Percentiles rank a stretch among this genome's conserved stretches.
Evolutionary conservation across 2,797 vertebrate species (phyloP).

Genomic region (Carapus acus): DNA sequence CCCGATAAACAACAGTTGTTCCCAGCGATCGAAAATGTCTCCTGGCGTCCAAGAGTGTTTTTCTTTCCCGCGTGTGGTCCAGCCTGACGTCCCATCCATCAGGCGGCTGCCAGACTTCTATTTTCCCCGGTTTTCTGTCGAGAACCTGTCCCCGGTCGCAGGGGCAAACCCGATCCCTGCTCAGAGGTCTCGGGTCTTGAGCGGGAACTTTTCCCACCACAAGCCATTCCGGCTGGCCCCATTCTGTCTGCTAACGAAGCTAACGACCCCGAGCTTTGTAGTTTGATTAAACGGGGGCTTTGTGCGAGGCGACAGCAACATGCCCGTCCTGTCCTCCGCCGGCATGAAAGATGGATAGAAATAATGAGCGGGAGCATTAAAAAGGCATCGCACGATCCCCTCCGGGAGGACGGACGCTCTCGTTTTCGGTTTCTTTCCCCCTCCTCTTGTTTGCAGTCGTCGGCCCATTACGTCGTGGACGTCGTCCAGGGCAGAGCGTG

Average conservation of each 20-base stretch:
- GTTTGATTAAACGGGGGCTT: conserved; percentile 58
- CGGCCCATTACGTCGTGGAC: conserved; percentile 34
- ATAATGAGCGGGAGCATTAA: conserved; percentile 35
- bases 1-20: no score
- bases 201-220: conserved; percentile 35
- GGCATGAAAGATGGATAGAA: conserved; percentile 45
- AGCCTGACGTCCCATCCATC: conserved; percentile 32
- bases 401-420: conserved; percentile 17
- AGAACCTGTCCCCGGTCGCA: no score
- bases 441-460: conserved; percentile 23
- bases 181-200: conserved; percentile 33
- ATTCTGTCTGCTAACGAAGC: conserved; percentile 54
- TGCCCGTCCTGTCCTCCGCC: conserved; percentile 31
- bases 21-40: conserved; percentile 7
- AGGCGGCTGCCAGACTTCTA: conserved; percentile 49
- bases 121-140: conserved; percentile 52
- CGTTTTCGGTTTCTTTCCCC: conserved; percentile 16
- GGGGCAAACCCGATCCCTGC: conserved; percentile 46
- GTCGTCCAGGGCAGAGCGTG: conserved; percentile 48
- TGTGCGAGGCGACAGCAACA: conserved; percentile 49
- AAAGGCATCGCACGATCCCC: conserved; percentile 16
- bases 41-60: conserved; percentile 29
- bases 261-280: conserved; percentile 54
- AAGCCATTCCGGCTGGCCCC: conserved; percentile 52
- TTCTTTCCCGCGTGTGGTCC: conserved; percentile 40